Percentiles rank a stretch among this genome's conserved stretches.
Evolutionary conservation across 2,797 vertebrate genomes (phyloP).

Genomic region (Cheirogaleus major): DNA sequence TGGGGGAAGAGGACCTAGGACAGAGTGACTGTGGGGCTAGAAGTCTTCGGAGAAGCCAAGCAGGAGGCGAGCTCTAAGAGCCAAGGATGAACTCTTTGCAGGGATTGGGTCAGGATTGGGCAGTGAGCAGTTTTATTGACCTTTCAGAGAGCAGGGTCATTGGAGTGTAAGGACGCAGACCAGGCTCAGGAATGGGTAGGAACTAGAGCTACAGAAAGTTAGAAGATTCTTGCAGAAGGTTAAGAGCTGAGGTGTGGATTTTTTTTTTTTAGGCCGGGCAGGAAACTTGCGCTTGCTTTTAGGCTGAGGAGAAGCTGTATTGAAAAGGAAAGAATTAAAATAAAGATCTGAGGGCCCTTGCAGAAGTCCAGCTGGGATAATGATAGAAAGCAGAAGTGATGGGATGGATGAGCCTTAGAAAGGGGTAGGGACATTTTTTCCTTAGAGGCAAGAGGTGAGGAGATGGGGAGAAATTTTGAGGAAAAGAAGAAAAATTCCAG

Average conservation of each 20-base stretch:
- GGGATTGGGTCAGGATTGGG: not conserved
- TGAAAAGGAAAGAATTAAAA: not conserved
- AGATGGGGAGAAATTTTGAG: not conserved
- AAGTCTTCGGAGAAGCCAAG: not conserved
- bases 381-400: not conserved
- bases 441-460: not conserved
- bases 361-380: not conserved
- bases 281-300: not conserved
- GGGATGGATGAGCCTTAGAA: not conserved
- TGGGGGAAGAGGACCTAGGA: not conserved
- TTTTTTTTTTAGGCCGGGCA: not conserved
- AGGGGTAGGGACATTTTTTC: not conserved
- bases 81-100: not conserved
- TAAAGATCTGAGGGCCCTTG: not conserved
- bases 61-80: not conserved
- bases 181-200: not conserved
- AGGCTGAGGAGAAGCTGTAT: not conserved
- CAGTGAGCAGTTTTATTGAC: not conserved
- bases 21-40: not conserved
- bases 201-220: not conserved
- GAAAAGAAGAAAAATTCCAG: not conserved
- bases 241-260: not conserved
- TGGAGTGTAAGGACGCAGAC: not conserved
- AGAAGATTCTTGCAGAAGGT: not conserved
- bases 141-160: not conserved